phyloP scores from a whole-genome alignment of 2,797 vertebrate species.

The Melanogrammus aeglefinus region DNA sequence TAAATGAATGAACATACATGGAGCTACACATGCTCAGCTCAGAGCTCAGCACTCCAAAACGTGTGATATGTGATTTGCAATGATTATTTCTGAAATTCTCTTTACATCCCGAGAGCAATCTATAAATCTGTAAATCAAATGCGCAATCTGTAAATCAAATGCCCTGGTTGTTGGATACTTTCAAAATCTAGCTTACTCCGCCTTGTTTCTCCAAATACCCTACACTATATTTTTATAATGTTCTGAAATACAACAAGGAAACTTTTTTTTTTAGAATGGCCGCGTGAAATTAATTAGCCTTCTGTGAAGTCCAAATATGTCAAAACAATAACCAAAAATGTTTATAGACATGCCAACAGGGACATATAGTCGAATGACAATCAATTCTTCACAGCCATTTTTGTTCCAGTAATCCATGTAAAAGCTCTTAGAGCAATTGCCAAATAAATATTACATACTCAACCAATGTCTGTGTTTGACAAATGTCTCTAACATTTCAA shows the following conservation, averaged over 20 bases:
- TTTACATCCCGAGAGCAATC: too few relatives aligned
- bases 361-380: conserved; percentile 39
- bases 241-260: conserved; percentile 36
- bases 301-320: conserved; percentile 27
- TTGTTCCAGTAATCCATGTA: conserved; percentile 14
- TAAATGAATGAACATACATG: conserved; percentile 12
- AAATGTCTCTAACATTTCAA: not conserved
- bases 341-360: conserved; percentile 36
- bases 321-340: conserved; percentile 46
- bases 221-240: not conserved
- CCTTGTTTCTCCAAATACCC: too few relatives aligned
- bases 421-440: conserved; percentile 36
- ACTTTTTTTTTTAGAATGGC: conserved; percentile 22
- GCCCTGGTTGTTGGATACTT: too few relatives aligned
- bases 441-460: not conserved
- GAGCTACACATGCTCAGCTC: conserved; percentile 13
- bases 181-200: too few relatives aligned
- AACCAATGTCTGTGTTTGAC: not conserved
- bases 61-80: conserved; percentile 38
- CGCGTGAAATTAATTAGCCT: conserved; percentile 47
- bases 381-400: conserved; percentile 27
- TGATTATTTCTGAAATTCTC: conserved; percentile 28
- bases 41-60: conserved; percentile 22
- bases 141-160: too few relatives aligned
- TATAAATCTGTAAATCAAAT: too few relatives aligned